These are phyloP conservation scores for Phyllotis vaccarum DNA, from an alignment of 2,797 vertebrate species.

Conservation along the genomic window DNA sequence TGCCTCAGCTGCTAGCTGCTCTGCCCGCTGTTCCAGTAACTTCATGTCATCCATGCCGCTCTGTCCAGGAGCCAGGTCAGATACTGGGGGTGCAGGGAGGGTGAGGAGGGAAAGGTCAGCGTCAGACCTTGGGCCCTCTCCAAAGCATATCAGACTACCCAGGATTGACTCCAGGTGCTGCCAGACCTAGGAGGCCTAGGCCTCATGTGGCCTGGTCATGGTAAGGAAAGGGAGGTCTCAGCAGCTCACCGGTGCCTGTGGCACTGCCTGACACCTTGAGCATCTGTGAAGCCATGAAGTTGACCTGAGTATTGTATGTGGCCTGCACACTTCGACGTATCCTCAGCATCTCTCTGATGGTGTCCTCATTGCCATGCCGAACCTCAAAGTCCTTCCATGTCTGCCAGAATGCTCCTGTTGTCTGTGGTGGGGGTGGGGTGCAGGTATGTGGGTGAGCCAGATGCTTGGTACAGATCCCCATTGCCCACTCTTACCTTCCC, in stretches of 20 bases:
- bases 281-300: conserved; percentile 98
- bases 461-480: rapidly evolving
- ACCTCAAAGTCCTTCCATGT: conserved; percentile 98
- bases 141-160: not conserved
- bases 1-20: conserved; percentile 93
- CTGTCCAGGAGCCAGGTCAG: conserved; percentile 94
- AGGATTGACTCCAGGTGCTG: not conserved
- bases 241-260: conserved; percentile 91
- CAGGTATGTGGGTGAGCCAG: rapidly evolving
- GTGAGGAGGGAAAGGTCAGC: not conserved
- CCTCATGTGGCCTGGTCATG: not conserved
- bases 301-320: conserved; percentile 98
- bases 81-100: conserved; percentile 86
- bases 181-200: not conserved
- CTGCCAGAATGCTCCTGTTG: conserved; percentile 95
- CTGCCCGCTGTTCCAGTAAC: conserved; percentile 94
- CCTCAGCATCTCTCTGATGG: conserved; percentile 96
- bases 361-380: conserved; percentile 98
- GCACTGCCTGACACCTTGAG: conserved; percentile 93
- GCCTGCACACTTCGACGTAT: conserved; percentile 97
- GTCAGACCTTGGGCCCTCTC: not conserved
- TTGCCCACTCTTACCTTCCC: rapidly evolving
- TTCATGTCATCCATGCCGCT: conserved; percentile 96
- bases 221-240: not conserved
- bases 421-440: conserved; percentile 82